Base-by-base conservation (phyloP, 2,113 vertebrate species). In the Calidris pygmaea region DNA sequence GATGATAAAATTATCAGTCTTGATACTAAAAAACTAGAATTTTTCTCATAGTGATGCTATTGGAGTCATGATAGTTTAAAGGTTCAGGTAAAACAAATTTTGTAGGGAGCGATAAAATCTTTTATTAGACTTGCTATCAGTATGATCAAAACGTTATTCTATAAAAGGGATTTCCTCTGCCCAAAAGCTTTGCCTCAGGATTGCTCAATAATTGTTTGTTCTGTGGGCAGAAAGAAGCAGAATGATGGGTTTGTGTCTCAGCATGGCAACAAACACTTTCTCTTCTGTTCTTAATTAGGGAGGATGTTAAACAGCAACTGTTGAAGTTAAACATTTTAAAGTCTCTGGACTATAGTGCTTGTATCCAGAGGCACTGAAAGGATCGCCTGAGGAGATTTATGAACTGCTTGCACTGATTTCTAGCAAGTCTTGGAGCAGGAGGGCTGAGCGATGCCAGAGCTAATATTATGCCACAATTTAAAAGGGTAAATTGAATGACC, bases 381-480 rank as follows among this genome's bases (percentile, higher is more conserved):
- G 30, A 37, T 92, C 68, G 76, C 94, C 86, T 68, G 77, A 89
- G 89, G 93, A 93, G 58, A 62, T 95, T 90, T 93, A 77, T 90
- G 72, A 93, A 47, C 56, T 39, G 23, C 43, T 95, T 50, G 26
- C 60, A 17, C 86, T 63, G 76, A 63, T 95, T 92, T 91, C 80
- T 78, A 63, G n/a, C 76, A 78, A 68, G 27, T 75, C 56, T 72
- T 68, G 52, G 52, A 92, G 60, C 56, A 65, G 34, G 47, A 92
- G 20, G 56, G 26, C 87, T 91, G 73, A 92, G 68, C 18, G 27
- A 65, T 92, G 73, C 76, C 87, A 89, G 47, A 89, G 50, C 16
- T 81, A 92, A 87, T 91, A 78, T 85, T 81, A 53, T 79, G 48
- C 73, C 73, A 85, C 39, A 79, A 45, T 94, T 93, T 82, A 76